Evolutionary conservation across 2,888 invertebrate genomes (phyloP).

Genomic region (Phymatocera aterrima): DNA sequence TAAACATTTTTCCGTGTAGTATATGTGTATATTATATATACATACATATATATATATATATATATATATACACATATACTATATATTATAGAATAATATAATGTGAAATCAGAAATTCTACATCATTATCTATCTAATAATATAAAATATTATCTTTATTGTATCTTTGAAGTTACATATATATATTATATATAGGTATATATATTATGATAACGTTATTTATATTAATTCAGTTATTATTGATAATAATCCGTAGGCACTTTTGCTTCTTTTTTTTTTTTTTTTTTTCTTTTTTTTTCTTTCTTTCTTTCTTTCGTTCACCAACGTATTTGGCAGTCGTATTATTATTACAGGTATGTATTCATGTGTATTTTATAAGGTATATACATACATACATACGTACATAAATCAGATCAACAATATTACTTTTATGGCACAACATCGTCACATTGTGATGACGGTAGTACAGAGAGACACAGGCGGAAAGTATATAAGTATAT

Average conservation of each 20-base stretch:
- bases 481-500: neutral
- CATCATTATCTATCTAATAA: constrained; percentile 16
- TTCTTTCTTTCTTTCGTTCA: no score
- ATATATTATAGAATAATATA: constrained; percentile 4
- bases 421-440: constrained; percentile 34
- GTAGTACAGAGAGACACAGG: constrained; percentile 25
- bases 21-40: no score
- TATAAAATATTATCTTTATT: constrained; percentile 41
- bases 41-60: neutral
- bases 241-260: constrained; percentile 29
- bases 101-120: constrained; percentile 22
- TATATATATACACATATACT: neutral
- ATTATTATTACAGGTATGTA: constrained; percentile 28
- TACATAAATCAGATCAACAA: constrained; percentile 7
- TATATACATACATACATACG: neutral
- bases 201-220: constrained; percentile 31
- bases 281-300: no score
- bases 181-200: constrained; percentile 26
- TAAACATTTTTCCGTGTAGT: no score
- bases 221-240: constrained; percentile 38
- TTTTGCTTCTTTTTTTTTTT: no score
- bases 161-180: constrained; percentile 39
- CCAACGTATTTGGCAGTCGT: constrained; percentile 31
- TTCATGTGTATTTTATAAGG: neutral
- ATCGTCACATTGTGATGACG: constrained; percentile 24